Conservation (phyloP, 2,888 invertebrate genomes). For the Sericinus montela region DNA sequence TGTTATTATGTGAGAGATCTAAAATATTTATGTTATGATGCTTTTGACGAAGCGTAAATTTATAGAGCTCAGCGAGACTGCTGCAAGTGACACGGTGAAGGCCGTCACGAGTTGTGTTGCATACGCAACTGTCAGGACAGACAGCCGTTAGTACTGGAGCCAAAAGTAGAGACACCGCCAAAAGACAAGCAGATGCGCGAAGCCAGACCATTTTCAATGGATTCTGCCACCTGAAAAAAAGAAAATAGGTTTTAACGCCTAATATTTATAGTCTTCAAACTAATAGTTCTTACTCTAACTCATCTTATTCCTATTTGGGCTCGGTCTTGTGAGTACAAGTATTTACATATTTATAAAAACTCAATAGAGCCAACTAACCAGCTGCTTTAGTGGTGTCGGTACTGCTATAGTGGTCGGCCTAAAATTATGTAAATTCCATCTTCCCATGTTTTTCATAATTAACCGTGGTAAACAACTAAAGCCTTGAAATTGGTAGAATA, state of each 20-base stretch:
- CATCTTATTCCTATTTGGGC: no score
- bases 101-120: conserved; percentile 82
- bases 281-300: no score
- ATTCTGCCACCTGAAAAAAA: conserved; percentile 62
- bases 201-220: conserved; percentile 55
- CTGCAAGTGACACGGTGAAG: conserved; percentile 83
- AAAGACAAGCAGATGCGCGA: conserved; percentile 42
- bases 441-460: no score
- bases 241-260: conserved; percentile 25
- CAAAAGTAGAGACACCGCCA: conserved; percentile 50
- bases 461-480: no score
- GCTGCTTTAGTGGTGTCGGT: no score
- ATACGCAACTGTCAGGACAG: conserved; percentile 77
- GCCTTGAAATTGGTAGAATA: no score
- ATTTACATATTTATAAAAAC: no score
- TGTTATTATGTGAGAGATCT: conserved; percentile 82
- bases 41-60: conserved; percentile 68
- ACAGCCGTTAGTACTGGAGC: conserved; percentile 49
- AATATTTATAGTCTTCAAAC: no score
- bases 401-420: no score
- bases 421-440: no score
- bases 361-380: no score
- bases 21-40: conserved; percentile 77
- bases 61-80: conserved; percentile 87
- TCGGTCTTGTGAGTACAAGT: no score